phyloP scores from a whole-genome alignment of 2,888 invertebrate genomes.

The Apotomis betuletana region DNA sequence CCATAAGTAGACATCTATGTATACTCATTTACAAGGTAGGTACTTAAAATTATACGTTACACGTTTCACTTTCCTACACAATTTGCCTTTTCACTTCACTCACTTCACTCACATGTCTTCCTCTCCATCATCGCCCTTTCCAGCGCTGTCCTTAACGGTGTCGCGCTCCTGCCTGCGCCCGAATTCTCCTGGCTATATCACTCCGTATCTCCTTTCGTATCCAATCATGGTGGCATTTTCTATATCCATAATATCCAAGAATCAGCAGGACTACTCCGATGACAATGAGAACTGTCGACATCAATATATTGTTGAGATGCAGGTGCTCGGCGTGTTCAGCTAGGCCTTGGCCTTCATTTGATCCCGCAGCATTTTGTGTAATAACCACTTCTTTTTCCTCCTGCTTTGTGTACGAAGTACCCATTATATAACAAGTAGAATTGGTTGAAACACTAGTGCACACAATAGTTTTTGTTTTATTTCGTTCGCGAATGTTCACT shows the following conservation, averaged over 20 bases:
- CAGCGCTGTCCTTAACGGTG: no score
- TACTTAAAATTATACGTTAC: background rate
- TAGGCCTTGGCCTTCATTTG: conserved; percentile 5
- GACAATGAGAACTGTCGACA: background rate
- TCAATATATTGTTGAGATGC: background rate
- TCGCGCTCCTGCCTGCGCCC: background rate
- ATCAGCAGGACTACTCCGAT: background rate
- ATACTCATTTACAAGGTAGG: background rate
- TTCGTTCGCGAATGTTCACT: no score
- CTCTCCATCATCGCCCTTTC: no score
- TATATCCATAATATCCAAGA: background rate
- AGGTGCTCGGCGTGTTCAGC: background rate
- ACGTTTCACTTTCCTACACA: no score
- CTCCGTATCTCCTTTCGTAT: background rate
- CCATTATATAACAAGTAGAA: background rate
- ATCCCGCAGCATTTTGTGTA: conserved; percentile 5
- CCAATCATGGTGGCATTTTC: background rate
- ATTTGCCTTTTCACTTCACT: no score
- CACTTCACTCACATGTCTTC: no score
- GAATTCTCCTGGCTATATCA: background rate
- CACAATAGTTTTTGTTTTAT: no score
- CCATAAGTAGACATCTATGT: background rate
- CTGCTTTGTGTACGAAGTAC: background rate
- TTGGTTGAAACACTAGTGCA: no score
- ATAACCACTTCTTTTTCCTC: background rate